Evolutionary conservation across 2,888 invertebrate species (phyloP), one percentile per base, ranked within the genome.

Genomic region (Acrobasis consociella): DNA sequence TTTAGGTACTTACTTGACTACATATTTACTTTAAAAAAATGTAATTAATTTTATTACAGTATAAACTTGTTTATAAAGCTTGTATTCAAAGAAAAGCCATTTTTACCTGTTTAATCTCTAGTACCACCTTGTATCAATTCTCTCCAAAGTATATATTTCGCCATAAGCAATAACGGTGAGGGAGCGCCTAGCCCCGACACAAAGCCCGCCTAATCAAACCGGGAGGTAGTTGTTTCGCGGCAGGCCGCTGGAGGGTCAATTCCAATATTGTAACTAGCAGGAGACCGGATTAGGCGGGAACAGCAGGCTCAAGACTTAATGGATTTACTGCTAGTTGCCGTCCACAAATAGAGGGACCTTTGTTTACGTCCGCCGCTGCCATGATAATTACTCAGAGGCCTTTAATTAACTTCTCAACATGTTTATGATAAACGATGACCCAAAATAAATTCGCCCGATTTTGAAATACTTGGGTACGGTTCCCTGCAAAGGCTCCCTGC

Each of bases 291-390:
- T 83, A 83, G 69, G 70, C 68, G 70, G 68, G 72, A 73, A 73
- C 76, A 75, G 68, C 70, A 69, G 75, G 72, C 75, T 75, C 70
- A 68, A 55, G 69, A 67, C 72, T 75, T 82, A 83, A 82, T 85
- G 77, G 81, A 82, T 84, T 82, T 80, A 77, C 76, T 75, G 71
- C 65, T 72, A 69, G 73, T 74, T 72, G 69, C 67, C 68, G 71
- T 69, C 72, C 69, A 64, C 70, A 75, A 78, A 75, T 72, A 76
- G 72, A 68, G 59, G 64, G 62, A 60, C 66, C 70, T 71, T 72
- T 75, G 73, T 78, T 77, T 76, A 73, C 68, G 66, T 63, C 63
- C 63, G 37, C 50, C 67, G 64, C 67, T 65, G 62, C 61, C 64
- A 49, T 63, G 67, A 68, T 70, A 70, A 69, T 72, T 67, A 67